These are phyloP conservation scores for Turdus rufiventris DNA, from an alignment of 2,113 vertebrate species.

Conservation along the genomic window DNA sequence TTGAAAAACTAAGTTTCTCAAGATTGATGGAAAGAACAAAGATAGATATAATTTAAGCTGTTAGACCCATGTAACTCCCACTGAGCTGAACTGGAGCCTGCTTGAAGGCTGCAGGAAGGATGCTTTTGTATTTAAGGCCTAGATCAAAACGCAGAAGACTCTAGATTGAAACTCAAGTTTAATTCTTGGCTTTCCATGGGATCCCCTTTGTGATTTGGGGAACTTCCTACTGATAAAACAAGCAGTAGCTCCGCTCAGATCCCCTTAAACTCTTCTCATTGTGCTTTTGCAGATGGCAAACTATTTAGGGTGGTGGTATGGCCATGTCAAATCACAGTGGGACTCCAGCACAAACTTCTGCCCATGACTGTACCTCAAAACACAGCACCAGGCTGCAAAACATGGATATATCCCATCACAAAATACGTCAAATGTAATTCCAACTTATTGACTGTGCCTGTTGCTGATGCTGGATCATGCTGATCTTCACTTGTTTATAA, in stretches of 20 bases:
- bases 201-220: neutral
- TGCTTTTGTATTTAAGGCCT: conserved; percentile 1
- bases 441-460: neutral
- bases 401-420: neutral
- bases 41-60: neutral
- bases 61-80: neutral
- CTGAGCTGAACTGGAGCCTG: neutral
- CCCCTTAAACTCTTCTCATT: neutral
- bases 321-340: neutral
- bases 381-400: neutral
- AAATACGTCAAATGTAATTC: neutral
- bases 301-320: neutral
- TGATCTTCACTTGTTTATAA: neutral
- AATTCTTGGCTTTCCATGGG: neutral
- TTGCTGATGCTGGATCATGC: neutral
- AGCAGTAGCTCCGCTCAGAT: neutral
- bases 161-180: neutral
- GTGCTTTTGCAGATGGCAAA: neutral
- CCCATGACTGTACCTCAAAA: neutral
- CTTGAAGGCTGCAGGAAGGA: neutral
- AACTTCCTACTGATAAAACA: neutral
- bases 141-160: neutral
- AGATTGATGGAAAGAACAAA: conserved; percentile 18
- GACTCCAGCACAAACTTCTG: neutral
- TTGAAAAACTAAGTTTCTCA: neutral